These are phyloP conservation scores for Tipula helvola DNA, from an alignment of 2,888 invertebrate genomes.

Conservation along the genomic window DNA sequence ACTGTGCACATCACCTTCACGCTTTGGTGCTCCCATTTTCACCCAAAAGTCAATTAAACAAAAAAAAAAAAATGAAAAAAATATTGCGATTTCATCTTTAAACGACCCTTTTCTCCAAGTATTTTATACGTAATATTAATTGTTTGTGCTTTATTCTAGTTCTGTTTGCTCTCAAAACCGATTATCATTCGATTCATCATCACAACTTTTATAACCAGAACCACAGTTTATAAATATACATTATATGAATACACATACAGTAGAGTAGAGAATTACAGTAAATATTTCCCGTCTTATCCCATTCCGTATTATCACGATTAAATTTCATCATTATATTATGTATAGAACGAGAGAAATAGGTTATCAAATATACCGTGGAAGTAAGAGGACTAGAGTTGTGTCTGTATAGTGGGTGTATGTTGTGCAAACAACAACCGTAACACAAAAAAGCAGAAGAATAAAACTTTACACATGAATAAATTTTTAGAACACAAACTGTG, in stretches of 20 bases:
- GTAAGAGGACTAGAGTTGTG: not conserved
- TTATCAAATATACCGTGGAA: not conserved
- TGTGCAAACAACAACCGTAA: not conserved
- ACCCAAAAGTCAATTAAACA: not conserved
- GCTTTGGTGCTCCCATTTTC: not conserved
- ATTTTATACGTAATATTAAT: not conserved
- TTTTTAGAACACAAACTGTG: not conserved
- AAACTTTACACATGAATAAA: not conserved
- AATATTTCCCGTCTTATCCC: not conserved
- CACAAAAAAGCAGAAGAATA: not conserved
- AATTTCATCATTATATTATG: not conserved
- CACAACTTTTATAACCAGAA: not conserved
- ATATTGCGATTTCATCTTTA: not conserved
- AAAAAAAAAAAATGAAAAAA: not conserved
- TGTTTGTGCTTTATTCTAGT: not conserved
- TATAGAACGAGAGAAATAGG: not conserved
- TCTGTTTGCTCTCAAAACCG: not conserved
- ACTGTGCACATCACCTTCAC: not conserved
- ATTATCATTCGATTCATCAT: slow-evolving; percentile 4
- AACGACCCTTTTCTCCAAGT: not conserved
- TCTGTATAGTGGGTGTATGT: not conserved
- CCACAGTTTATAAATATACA: not conserved
- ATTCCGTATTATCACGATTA: not conserved
- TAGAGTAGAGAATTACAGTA: not conserved
- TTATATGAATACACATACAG: not conserved